These are phyloP conservation scores for Stegostoma tigrinum DNA, from an alignment of 2,113 vertebrate genomes.

Conservation along the genomic window DNA sequence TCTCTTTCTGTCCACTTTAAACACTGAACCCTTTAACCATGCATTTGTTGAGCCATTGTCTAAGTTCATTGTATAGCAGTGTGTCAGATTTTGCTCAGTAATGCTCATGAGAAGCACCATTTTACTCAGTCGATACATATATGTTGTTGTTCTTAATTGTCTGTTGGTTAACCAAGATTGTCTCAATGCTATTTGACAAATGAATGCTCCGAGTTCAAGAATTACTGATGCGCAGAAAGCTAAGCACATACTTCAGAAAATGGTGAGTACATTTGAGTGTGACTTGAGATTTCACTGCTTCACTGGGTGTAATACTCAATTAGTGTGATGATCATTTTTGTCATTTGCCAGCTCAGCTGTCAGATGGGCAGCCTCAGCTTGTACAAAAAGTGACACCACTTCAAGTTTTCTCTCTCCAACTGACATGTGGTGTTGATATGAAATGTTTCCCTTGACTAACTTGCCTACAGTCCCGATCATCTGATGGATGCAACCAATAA, in stretches of 20 bases:
- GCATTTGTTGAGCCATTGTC: neutral
- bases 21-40: neutral
- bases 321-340: neutral
- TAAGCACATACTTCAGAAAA: neutral
- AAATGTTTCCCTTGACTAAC: neutral
- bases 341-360: neutral
- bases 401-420: neutral
- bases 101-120: neutral
- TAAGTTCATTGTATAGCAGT: neutral
- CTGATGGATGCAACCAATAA: constrained; percentile 1
- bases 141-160: neutral
- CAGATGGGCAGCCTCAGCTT: neutral
- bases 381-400: neutral
- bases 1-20: neutral
- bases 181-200: too few species aligned
- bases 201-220: neutral
- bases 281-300: neutral
- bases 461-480: neutral
- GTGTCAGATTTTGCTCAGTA: neutral
- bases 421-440: neutral
- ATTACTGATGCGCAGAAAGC: neutral
- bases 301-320: neutral
- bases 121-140: neutral
- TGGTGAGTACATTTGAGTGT: neutral
- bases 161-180: neutral